A percentile compares a stretch with the other conserved stretches of the same genome.
phyloP scores from a whole-genome alignment of 2,113 vertebrate species.

The Pyxicephalus adspersus region DNA sequence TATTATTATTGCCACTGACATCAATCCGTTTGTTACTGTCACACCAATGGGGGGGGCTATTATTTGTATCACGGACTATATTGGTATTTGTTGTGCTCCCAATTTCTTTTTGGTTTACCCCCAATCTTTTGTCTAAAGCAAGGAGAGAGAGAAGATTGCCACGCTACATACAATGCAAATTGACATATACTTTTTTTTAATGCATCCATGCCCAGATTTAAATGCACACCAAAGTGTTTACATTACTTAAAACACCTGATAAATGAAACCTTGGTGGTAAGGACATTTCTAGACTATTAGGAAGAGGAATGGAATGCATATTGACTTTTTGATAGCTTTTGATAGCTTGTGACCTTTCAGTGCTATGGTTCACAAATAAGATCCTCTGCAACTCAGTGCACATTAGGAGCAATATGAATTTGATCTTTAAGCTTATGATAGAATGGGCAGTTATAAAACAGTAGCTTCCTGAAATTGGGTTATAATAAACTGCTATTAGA shows the following conservation, averaged over 20 bases:
- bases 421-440: neutral
- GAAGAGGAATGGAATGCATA: constrained; percentile 11
- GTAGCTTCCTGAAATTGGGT: neutral
- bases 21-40: too few species aligned
- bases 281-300: constrained; percentile 7
- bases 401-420: neutral
- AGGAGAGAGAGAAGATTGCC: too few species aligned
- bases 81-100: too few species aligned
- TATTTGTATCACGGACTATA: too few species aligned
- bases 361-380: neutral
- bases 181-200: too few species aligned
- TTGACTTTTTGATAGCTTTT: constrained; percentile 17
- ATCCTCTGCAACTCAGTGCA: neutral
- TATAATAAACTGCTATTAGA: neutral
- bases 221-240: too few species aligned
- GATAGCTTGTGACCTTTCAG: constrained; percentile 11
- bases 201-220: too few species aligned
- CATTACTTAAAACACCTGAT: constrained; percentile 8
- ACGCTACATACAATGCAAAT: too few species aligned
- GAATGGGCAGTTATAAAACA: neutral
- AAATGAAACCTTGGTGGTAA: constrained; percentile 5
- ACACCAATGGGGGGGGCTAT: too few species aligned
- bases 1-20: too few species aligned
- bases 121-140: too few species aligned
- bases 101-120: too few species aligned